These are phyloP conservation scores for Cheilosia urbana DNA, from an alignment of 2,888 invertebrate genomes.

Conservation along the genomic window DNA sequence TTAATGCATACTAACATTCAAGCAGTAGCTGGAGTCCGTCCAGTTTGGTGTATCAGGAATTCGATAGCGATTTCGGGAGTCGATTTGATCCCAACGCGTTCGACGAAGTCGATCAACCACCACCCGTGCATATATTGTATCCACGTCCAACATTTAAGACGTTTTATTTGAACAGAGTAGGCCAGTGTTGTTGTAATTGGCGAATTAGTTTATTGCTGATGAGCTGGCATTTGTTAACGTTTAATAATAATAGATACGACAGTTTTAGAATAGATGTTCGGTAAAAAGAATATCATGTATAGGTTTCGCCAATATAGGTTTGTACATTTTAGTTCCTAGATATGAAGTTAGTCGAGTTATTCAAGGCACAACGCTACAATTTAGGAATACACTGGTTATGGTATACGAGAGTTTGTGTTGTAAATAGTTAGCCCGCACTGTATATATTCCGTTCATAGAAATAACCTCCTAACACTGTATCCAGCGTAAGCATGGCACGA, in stretches of 20 bases:
- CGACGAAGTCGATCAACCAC: constrained; percentile 88
- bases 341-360: constrained; percentile 6
- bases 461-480: too few species aligned
- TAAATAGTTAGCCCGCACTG: neutral
- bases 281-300: constrained; percentile 42
- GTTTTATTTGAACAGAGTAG: constrained; percentile 74
- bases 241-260: constrained; percentile 32
- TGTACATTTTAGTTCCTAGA: constrained; percentile 43
- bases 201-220: constrained; percentile 49
- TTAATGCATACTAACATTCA: constrained; percentile 47
- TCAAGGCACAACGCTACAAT: constrained; percentile 30
- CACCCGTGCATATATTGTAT: constrained; percentile 89
- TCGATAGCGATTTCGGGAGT: constrained; percentile 81
- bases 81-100: constrained; percentile 85
- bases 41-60: constrained; percentile 87
- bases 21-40: constrained; percentile 87
- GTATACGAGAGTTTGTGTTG: constrained; percentile 1
- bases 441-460: too few species aligned
- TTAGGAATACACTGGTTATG: neutral
- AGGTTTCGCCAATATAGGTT: constrained; percentile 22
- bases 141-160: constrained; percentile 85
- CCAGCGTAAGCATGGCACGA: too few species aligned
- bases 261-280: constrained; percentile 55
- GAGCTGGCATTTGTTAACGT: constrained; percentile 62
- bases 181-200: constrained; percentile 57